Conservation (phyloP, 2,888 invertebrate species). For the Volucella zonaria region DNA sequence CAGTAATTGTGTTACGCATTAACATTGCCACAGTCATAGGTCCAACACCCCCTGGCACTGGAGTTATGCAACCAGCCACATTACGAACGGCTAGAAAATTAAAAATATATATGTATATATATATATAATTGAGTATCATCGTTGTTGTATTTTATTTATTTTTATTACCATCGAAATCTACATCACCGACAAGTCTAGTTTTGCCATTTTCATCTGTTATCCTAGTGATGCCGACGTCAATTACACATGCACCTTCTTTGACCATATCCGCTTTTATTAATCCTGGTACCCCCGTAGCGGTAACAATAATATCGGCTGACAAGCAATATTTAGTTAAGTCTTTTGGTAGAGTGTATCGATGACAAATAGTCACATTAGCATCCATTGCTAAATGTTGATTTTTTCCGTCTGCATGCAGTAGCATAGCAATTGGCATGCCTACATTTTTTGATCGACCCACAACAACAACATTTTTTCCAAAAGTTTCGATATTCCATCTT, state of each 20-base stretch:
- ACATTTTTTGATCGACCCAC: slow-evolving; percentile 95
- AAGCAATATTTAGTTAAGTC: slow-evolving; percentile 86
- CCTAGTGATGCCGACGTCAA: slow-evolving; percentile 92
- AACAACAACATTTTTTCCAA: slow-evolving; percentile 92
- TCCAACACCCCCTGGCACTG: slow-evolving; percentile 96
- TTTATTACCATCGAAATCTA: slow-evolving; percentile 90
- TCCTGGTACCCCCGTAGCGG: slow-evolving; percentile 86
- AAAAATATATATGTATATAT: neutral
- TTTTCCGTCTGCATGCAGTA: slow-evolving; percentile 88
- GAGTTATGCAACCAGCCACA: slow-evolving; percentile 92
- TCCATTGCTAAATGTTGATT: slow-evolving; percentile 89
- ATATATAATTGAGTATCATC: too few relatives aligned
- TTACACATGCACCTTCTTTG: slow-evolving; percentile 92
- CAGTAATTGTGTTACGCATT: slow-evolving; percentile 93
- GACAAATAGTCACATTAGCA: slow-evolving; percentile 93
- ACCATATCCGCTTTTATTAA: slow-evolving; percentile 91
- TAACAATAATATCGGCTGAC: slow-evolving; percentile 77
- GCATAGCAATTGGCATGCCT: slow-evolving; percentile 92
- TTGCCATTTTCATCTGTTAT: slow-evolving; percentile 86
- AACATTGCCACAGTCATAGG: slow-evolving; percentile 97
- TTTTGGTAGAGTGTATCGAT: slow-evolving; percentile 90
- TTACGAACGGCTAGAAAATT: slow-evolving; percentile 84
- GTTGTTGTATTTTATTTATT: neutral
- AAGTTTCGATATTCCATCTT: slow-evolving; percentile 86
- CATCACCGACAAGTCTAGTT: slow-evolving; percentile 90